Base-by-base conservation (phyloP, 2,888 invertebrate species). In the Dilophus febrilis region DNA sequence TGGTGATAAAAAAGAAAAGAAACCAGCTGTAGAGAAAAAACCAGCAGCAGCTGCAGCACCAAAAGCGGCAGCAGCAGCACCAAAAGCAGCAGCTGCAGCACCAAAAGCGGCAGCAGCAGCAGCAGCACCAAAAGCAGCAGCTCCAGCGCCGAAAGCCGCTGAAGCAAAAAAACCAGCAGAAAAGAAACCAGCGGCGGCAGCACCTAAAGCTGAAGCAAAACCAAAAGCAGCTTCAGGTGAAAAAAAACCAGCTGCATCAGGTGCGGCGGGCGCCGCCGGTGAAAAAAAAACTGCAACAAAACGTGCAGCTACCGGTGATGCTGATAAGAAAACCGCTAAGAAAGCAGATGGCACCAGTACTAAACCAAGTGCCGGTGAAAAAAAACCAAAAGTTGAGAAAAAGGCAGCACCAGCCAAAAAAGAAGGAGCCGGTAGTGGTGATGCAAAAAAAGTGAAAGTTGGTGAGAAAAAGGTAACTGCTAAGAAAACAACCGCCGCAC, bases 331-430 rank as follows among this genome's bases (percentile, higher is more conserved):
- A 47, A 11, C 42, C 22, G 54, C 59, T 3, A 58, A 58, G 31
- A 48, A 53, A 3, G 47, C 55, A 10, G 49, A 52, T 4, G 35
- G 13, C 43, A 47, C 52, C 13, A 46, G n/a, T n/a, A 54, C 55
- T 35, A 58, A 58, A 28, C 61, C 58, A 42, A 54, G 61, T 67
- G 50, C 64, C 66, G 28, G 45, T 47, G 50, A 64, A 66, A 26
- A 45, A 46, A 67, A 68, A 54, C 65, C 67, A 44, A 66, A 67
- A 18, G 55, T 67, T 40, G 65, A 66, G 34, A 50, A 67, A 11
- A 65, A 65, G 47, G 60, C 61, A 55, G 66, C 67, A 43, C 67
- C 61, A 35, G 66, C 63, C 16, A 51, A 65, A 16, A 68, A 48
- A 19, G 37, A 43, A 51, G 45, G 51, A 48, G 40, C 48, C n/a